A percentile compares a stretch with the other conserved stretches of the same genome.
Conservation (phyloP, 2,113 vertebrate genomes). For the Mormoops blainvillei region DNA sequence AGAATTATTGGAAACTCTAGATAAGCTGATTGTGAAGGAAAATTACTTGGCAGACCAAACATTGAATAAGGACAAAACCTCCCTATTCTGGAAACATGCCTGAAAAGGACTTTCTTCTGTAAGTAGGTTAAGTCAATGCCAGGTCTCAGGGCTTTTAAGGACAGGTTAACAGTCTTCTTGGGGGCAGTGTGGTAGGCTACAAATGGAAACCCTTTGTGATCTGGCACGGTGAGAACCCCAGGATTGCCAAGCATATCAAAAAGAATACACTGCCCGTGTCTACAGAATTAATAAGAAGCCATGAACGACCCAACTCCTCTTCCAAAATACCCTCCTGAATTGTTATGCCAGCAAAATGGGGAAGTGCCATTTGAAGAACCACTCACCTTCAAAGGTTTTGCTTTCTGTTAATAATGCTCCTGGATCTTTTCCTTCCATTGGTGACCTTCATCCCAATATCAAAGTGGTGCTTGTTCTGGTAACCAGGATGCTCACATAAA, state of each 20-base stretch:
- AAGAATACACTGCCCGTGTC: neutral
- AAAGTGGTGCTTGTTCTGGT: neutral
- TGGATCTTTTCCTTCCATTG: neutral
- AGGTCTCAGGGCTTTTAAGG: neutral
- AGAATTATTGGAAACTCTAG: neutral
- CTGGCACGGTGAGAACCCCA: too few relatives aligned
- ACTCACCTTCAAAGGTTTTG: neutral
- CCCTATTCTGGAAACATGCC: neutral
- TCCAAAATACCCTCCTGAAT: neutral
- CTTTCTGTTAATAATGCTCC: neutral
- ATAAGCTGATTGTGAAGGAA: neutral
- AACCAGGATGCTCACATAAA: too few relatives aligned
- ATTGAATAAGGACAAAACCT: neutral
- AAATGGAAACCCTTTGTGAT: neutral
- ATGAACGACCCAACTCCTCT: neutral
- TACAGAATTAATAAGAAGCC: neutral
- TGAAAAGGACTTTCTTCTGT: neutral
- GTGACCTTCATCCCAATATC: neutral
- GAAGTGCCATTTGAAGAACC: neutral
- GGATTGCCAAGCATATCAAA: neutral
- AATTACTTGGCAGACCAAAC: neutral
- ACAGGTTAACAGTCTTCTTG: neutral
- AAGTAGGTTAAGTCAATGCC: neutral
- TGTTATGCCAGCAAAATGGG: neutral
- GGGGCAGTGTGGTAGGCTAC: neutral